phyloP scores from a whole-genome alignment of 35 echinoderm and acorn worm species.

The Apostichopus parvimensis region DNA sequence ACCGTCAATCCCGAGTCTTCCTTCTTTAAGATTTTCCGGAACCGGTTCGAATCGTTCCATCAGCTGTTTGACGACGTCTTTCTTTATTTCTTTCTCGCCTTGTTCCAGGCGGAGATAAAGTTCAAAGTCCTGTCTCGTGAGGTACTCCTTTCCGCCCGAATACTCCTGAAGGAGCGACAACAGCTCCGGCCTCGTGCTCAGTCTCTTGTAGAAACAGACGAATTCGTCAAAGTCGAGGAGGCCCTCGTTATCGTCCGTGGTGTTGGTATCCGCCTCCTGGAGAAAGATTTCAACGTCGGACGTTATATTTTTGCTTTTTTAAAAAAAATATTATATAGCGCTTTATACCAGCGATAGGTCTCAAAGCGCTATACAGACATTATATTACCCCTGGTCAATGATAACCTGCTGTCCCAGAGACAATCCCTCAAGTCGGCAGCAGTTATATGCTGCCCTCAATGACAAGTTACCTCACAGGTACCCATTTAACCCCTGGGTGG shows the following conservation, averaged over 20 bases:
- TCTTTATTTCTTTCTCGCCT: constrained; percentile 31
- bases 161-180: constrained; percentile 77
- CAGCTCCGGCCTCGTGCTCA: constrained; percentile 89
- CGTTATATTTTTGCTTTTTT: too few species aligned
- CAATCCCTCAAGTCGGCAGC: too few species aligned
- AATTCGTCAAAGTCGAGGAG: constrained; percentile 95
- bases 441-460: too few species aligned
- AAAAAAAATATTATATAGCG: too few species aligned
- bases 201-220: constrained; percentile 90
- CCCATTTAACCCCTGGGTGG: too few species aligned
- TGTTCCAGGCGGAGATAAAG: constrained; percentile 78
- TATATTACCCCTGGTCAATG: too few species aligned
- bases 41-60: constrained; percentile 92
- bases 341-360: too few species aligned
- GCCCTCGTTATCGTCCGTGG: constrained; percentile 80
- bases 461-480: too few species aligned
- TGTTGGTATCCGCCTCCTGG: constrained; percentile 92
- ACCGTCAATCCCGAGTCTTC: constrained; percentile 94
- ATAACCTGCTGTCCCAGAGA: too few species aligned
- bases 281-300: too few species aligned
- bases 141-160: constrained; percentile 75
- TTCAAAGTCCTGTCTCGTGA: constrained; percentile 74
- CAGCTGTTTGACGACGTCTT: constrained; percentile 57
- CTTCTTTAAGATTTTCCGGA: constrained; percentile 85
- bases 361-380: too few species aligned